These are phyloP conservation scores for Apteryx owenii DNA, from an alignment of 2,113 vertebrate species.

Conservation along the genomic window DNA sequence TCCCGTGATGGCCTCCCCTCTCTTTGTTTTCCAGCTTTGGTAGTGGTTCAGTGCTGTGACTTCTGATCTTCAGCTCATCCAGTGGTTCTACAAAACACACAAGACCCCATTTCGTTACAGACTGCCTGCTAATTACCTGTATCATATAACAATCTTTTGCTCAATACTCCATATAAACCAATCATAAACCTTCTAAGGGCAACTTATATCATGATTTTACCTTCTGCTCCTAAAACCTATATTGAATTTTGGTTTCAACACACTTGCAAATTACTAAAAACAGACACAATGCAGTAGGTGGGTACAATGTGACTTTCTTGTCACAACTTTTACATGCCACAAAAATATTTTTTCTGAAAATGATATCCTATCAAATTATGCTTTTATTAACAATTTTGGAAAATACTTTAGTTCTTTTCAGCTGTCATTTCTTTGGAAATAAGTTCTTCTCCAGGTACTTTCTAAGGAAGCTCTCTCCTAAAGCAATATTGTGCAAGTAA, in stretches of 20 bases:
- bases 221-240: background rate
- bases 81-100: slow-evolving; percentile 72
- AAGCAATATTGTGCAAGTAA: background rate
- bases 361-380: background rate
- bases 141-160: background rate
- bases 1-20: slow-evolving; percentile 78
- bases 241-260: background rate
- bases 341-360: background rate
- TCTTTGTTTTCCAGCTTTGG: slow-evolving; percentile 89
- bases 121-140: background rate
- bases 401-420: background rate
- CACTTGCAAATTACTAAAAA: background rate
- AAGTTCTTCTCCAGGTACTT: background rate
- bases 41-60: slow-evolving; percentile 87
- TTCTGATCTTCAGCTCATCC: slow-evolving; percentile 89
- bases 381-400: background rate
- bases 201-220: background rate
- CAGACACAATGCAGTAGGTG: background rate
- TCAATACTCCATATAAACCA: background rate
- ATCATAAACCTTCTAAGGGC: background rate
- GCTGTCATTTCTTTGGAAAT: background rate
- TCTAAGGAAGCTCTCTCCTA: background rate
- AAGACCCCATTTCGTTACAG: background rate
- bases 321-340: background rate
- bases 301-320: background rate